phyloP scores from a whole-genome alignment of 53 echinoderm and acorn worm species.

The Zoroaster sp. region DNA sequence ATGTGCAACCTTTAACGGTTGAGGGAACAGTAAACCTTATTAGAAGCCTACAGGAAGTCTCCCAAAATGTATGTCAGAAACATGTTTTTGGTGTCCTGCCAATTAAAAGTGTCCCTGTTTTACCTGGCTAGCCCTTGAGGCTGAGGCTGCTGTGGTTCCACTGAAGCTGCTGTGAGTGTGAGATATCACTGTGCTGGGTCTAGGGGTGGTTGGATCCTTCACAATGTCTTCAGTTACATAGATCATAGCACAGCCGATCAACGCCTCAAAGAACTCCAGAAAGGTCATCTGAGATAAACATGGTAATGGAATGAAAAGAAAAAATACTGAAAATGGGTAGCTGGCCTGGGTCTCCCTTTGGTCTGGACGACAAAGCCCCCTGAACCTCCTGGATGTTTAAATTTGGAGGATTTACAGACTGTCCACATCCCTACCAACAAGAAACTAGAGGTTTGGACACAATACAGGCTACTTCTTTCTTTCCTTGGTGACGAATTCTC shows the following conservation, averaged over 20 bases:
- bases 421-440: no score
- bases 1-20: background rate
- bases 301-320: no score
- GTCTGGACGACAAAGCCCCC: no score
- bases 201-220: conserved; percentile 85
- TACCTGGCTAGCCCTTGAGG: conserved; percentile 87
- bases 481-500: no score
- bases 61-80: background rate
- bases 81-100: background rate
- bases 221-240: conserved; percentile 94
- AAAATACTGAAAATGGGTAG: no score
- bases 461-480: no score
- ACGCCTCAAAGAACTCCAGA: conserved; percentile 95
- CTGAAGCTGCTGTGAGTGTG: conserved; percentile 83
- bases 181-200: conserved; percentile 92
- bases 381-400: no score
- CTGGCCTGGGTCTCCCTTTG: no score
- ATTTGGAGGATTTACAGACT: no score
- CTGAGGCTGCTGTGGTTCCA: conserved; percentile 72
- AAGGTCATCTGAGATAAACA: conserved; percentile 89
- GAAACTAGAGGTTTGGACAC: no score
- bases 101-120: background rate
- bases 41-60: background rate
- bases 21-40: background rate
- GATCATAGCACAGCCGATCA: conserved; percentile 97